A percentile compares a stretch with the other conserved stretches of the same genome.
Evolutionary conservation across 2,797 vertebrate genomes (phyloP).

Genomic region (Labeo calbasu): DNA sequence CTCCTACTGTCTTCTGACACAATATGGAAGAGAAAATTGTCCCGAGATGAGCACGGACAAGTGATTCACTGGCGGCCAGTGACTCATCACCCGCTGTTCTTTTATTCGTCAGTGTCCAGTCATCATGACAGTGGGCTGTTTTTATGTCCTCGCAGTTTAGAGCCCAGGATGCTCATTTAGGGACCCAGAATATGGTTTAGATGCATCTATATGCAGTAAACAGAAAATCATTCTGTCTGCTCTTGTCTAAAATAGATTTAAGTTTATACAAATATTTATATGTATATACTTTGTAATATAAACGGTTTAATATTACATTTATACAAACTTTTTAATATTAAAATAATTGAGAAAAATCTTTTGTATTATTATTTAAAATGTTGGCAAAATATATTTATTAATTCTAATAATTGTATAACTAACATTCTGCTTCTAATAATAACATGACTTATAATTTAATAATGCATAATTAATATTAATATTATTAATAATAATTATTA

Average conservation of each 20-base stretch:
- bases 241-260: background rate
- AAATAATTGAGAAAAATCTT: background rate
- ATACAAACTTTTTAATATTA: no score
- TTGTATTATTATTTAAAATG: no score
- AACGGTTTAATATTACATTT: no score
- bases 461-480: no score
- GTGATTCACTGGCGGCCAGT: constrained; percentile 7
- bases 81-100: constrained; percentile 9
- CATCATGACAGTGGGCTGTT: constrained; percentile 6
- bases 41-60: constrained; percentile 27
- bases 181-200: constrained; percentile 1
- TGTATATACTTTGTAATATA: no score
- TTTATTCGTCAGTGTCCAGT: constrained; percentile 6
- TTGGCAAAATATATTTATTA: no score
- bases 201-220: background rate
- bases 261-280: background rate
- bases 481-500: no score
- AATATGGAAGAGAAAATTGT: constrained; percentile 33
- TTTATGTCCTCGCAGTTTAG: constrained; percentile 6
- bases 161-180: constrained; percentile 22
- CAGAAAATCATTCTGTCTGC: background rate
- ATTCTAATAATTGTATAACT: no score
- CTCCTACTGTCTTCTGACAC: background rate
- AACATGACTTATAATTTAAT: background rate
- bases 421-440: background rate